Evolutionary conservation across 2,113 vertebrate genomes (phyloP).

Genomic region (Forbesichthys papilliferus): DNA sequence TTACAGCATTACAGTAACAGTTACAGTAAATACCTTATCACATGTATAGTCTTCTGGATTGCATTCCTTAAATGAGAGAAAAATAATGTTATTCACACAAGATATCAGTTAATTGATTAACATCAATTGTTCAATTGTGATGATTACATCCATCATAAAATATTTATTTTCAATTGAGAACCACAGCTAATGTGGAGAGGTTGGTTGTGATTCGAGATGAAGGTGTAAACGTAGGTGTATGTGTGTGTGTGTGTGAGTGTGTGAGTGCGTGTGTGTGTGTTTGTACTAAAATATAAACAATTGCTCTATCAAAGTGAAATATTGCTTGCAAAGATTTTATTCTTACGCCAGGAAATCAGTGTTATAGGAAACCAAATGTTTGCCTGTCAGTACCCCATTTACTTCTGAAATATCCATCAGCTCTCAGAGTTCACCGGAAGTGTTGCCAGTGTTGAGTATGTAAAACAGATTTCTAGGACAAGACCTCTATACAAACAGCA

Average conservation of each 20-base stretch:
- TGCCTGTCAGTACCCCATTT: conserved; percentile 47
- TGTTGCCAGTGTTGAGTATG: conserved; percentile 60
- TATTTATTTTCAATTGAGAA: too few relatives aligned
- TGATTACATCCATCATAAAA: too few relatives aligned
- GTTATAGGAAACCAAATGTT: conserved; percentile 37
- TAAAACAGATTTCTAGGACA: conserved; percentile 68
- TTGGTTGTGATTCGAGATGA: conserved; percentile 20
- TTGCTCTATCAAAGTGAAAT: conserved; percentile 26
- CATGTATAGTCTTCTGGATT: too few relatives aligned
- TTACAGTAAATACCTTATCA: too few relatives aligned
- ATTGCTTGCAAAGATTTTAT: conserved; percentile 16
- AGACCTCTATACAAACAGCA: conserved; percentile 64
- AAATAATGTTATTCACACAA: too few relatives aligned
- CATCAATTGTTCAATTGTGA: too few relatives aligned
- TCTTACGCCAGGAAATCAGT: conserved; percentile 31
- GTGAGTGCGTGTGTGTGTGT: too few relatives aligned
- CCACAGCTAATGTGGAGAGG: neutral
- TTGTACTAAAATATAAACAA: neutral
- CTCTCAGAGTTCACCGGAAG: conserved; percentile 58
- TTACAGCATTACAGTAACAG: too few relatives aligned
- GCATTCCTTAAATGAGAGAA: too few relatives aligned
- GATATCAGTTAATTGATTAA: too few relatives aligned
- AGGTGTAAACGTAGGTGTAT: conserved; percentile 5
- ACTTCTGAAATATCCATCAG: conserved; percentile 73
- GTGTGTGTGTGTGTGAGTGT: too few relatives aligned